Percentiles rank a stretch among this genome's conserved stretches.
These are phyloP conservation scores for Acomys russatus DNA, from an alignment of 2,797 vertebrate genomes.

Conservation along the genomic window DNA sequence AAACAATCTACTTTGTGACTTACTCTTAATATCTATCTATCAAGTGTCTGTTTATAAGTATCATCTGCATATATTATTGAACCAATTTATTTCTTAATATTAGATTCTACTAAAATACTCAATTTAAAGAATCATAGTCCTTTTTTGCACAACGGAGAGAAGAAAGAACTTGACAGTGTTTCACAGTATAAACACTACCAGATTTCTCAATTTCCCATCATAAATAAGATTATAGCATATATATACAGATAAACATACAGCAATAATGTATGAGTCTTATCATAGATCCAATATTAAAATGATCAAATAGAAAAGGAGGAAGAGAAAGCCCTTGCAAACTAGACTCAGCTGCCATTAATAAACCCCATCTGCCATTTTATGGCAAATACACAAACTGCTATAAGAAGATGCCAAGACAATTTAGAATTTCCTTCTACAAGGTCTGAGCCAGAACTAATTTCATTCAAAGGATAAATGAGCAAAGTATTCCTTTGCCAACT, in stretches of 20 bases:
- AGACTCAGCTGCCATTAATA: constrained; percentile 89
- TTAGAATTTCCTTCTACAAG: constrained; percentile 87
- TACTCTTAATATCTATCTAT: neutral
- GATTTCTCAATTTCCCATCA: constrained; percentile 27
- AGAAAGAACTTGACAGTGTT: constrained; percentile 17
- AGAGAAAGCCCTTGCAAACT: constrained; percentile 77
- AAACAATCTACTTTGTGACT: constrained; percentile 1
- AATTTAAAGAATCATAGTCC: neutral
- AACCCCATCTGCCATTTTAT: constrained; percentile 89
- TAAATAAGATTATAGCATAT: constrained; percentile 65
- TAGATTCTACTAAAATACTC: neutral
- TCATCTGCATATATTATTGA: neutral
- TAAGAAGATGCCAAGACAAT: constrained; percentile 90
- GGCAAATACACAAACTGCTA: constrained; percentile 86
- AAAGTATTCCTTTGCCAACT: constrained; percentile 90
- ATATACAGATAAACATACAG: constrained; percentile 53
- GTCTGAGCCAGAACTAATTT: constrained; percentile 89
- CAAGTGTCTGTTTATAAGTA: constrained; percentile 16
- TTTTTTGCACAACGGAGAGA: neutral
- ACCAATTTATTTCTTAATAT: constrained; percentile 50
- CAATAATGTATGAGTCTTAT: constrained; percentile 60
- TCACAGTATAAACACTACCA: constrained; percentile 25
- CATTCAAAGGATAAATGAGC: constrained; percentile 91
- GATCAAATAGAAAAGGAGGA: constrained; percentile 74
- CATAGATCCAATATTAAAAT: constrained; percentile 75